A percentile compares a stretch with the other conserved stretches of the same genome.
Evolutionary conservation across 2,113 vertebrate genomes (phyloP).

Genomic region (Melozone crissalis): DNA sequence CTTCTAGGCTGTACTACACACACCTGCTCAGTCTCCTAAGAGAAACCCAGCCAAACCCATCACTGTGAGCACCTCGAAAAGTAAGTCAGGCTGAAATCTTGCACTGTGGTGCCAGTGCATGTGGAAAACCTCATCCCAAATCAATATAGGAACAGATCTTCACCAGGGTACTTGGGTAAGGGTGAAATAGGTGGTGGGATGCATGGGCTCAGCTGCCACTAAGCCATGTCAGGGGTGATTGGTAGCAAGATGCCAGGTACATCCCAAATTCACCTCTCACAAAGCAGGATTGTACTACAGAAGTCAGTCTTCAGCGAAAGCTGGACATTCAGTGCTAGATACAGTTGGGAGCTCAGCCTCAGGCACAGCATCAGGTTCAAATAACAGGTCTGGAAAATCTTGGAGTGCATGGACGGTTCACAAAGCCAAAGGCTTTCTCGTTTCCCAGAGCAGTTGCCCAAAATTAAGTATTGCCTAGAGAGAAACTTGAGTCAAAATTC

Average conservation of each 20-base stretch:
- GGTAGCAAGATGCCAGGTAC: background rate
- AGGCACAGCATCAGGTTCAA: background rate
- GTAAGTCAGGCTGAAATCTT: background rate
- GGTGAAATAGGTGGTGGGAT: background rate
- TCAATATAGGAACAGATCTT: background rate
- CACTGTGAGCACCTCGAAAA: accelerated
- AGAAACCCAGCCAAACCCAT: background rate
- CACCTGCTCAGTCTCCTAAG: background rate
- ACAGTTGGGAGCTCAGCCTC: background rate
- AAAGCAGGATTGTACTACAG: background rate
- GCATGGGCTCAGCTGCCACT: background rate
- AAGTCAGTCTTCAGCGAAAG: background rate
- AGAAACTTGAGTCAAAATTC: background rate
- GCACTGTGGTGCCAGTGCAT: background rate
- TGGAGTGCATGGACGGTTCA: background rate
- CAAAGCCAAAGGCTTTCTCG: background rate
- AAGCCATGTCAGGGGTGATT: background rate
- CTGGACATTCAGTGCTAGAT: background rate
- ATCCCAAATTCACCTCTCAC: background rate
- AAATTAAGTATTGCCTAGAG: background rate
- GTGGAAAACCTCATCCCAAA: background rate
- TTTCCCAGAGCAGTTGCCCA: background rate
- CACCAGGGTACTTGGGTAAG: background rate
- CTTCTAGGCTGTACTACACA: background rate
- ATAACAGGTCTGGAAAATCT: background rate